Evolutionary conservation across 2,888 invertebrate species (phyloP).

Genomic region (Ceriagrion tenellum): DNA sequence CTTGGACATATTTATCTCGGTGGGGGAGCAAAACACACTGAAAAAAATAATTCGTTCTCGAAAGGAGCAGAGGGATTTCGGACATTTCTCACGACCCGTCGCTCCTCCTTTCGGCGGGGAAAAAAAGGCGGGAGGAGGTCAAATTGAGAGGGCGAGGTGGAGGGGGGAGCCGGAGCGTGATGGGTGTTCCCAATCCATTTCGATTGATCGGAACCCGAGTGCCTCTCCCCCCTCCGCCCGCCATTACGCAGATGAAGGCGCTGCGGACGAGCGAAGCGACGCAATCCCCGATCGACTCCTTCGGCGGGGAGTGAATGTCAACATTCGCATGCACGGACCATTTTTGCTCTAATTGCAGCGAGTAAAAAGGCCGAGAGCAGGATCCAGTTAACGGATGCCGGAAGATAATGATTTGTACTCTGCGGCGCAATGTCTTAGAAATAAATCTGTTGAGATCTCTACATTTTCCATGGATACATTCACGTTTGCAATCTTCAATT

Average conservation of each 20-base stretch:
- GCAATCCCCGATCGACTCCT: background rate
- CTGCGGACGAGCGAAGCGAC: background rate
- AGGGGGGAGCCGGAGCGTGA: background rate
- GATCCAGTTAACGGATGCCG: background rate
- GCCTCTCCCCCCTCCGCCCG: slow-evolving; percentile 29
- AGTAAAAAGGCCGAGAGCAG: background rate
- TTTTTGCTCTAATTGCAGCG: background rate
- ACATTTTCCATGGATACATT: too few species aligned
- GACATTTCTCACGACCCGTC: background rate
- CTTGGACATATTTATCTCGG: background rate
- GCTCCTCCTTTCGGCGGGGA: background rate
- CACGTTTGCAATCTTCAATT: too few species aligned
- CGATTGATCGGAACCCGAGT: slow-evolving; percentile 46
- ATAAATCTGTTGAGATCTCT: too few species aligned
- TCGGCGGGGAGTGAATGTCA: background rate
- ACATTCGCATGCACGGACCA: background rate
- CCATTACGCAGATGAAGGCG: slow-evolving; percentile 61
- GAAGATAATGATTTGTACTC: too few species aligned
- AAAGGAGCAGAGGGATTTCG: background rate
- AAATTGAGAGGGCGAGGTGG: background rate
- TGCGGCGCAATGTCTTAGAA: too few species aligned
- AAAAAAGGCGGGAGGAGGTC: background rate
- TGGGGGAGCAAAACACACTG: background rate
- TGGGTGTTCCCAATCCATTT: background rate
- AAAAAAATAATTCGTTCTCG: slow-evolving; percentile 15